These are phyloP conservation scores for Antitype chi DNA, from an alignment of 2,888 invertebrate species.

Conservation along the genomic window DNA sequence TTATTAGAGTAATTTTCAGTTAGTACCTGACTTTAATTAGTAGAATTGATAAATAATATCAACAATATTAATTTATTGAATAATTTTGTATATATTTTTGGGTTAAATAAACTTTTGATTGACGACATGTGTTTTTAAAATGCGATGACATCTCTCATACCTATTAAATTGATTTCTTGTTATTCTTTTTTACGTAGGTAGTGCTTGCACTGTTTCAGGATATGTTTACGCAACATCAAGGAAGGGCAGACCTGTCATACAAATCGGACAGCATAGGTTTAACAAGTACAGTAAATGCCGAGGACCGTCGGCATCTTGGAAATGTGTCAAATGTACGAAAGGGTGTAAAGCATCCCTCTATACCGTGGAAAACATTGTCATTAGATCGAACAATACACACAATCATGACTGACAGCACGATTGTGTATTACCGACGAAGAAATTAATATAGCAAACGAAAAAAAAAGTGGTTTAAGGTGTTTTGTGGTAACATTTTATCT, in stretches of 20 bases:
- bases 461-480: background rate
- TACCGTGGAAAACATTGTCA: constrained; percentile 47
- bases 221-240: constrained; percentile 25
- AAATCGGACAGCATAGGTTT: constrained; percentile 66
- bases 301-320: constrained; percentile 56
- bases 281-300: constrained; percentile 63
- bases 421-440: background rate
- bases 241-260: constrained; percentile 53
- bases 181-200: background rate
- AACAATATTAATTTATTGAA: constrained; percentile 3
- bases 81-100: background rate
- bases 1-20: background rate
- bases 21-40: background rate
- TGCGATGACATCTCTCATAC: background rate
- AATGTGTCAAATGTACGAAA: constrained; percentile 37
- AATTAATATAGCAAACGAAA: background rate
- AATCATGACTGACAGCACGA: constrained; percentile 26
- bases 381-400: constrained; percentile 55
- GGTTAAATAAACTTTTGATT: constrained; percentile 14
- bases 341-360: constrained; percentile 32
- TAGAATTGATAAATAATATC: background rate
- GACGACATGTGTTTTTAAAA: background rate
- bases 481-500: too few species aligned
- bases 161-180: background rate
- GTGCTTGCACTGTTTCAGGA: constrained; percentile 7